Base-by-base conservation (phyloP, 2,888 invertebrate genomes). In the Chromoteleia sp. region DNA sequence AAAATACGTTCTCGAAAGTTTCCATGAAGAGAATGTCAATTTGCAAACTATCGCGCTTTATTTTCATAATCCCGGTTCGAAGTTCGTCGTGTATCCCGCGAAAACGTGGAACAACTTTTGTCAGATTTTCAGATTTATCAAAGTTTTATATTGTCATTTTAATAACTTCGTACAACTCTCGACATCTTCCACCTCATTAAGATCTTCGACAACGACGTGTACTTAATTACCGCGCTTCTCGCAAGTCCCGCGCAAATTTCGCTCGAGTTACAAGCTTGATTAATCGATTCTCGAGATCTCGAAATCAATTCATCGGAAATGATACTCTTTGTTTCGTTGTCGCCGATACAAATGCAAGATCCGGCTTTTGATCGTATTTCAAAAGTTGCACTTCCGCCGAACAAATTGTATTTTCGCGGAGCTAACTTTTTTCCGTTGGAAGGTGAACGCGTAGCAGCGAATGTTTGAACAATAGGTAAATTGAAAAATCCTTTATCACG, bases 41-140 rank as follows among this genome's bases (percentile, higher is more conserved):
- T 65, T 52, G 39, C 65, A 25, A 63, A 63, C 45, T 63, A 63
- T 29, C 45, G 33, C 45, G 61, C 33, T 48, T 30, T 63, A 30
- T 65, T 65, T 65, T 39, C 29, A 65, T 65, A 65, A 65, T 65
- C 36, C 15, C 7, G 8, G 12, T n/a, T 29, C 17, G 4, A 65
- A 65, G 17, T 50, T 30, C 1, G 33, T 1, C 19, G 17, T 33
- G 10, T 2, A 7, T 4, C 17, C 10, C 17, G 41, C 29, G 19
- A 52, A 30, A 48, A n/a, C 7, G 1, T 17, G 21, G 5, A 21
- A 21, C 8, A 15, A 41, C n/a, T 48, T 63, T 63, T 63, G 33
- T 48, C 48, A 14, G 48, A 48, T 43, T 48, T 63, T 33, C 63
- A 63, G 48, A 36, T 63, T 63, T 21, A 33, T 48, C 33, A 63